Percentiles rank a stretch among this genome's conserved stretches.
Conservation (phyloP, 2,113 vertebrate genomes). For the Ornithorhynchus anatinus region DNA sequence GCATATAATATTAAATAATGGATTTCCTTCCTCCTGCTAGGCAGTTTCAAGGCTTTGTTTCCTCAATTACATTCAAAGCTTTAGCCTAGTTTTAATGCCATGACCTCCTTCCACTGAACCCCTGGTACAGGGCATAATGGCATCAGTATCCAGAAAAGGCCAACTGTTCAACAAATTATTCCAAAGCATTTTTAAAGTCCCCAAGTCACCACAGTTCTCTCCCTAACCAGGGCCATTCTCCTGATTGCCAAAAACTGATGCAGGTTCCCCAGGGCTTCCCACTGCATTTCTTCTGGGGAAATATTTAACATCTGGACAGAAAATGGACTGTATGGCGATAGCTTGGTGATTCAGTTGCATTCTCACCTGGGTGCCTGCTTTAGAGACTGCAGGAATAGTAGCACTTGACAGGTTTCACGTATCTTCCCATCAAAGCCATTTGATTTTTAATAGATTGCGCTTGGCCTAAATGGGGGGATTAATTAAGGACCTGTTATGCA, state of each 20-base stretch:
- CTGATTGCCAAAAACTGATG: background rate
- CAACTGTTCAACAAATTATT: no score
- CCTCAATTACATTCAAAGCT: no score
- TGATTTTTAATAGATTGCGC: background rate
- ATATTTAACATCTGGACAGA: slow-evolving; percentile 14
- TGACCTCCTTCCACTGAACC: no score
- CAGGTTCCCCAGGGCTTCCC: background rate
- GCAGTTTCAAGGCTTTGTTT: no score
- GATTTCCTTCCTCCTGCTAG: slow-evolving; percentile 1
- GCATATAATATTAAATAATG: slow-evolving; percentile 1
- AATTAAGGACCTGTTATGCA: slow-evolving; percentile 27
- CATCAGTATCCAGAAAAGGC: no score
- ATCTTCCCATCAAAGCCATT: slow-evolving; percentile 17
- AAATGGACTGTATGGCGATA: background rate
- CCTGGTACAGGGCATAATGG: no score
- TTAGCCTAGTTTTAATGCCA: no score
- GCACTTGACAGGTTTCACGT: background rate
- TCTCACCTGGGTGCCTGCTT: slow-evolving; percentile 28
- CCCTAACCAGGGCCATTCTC: background rate
- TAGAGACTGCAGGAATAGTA: background rate
- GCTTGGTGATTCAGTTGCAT: background rate
- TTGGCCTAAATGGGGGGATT: slow-evolving; percentile 2
- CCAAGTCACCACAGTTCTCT: slow-evolving; percentile 5
- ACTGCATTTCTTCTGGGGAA: background rate
- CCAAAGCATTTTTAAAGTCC: no score